Base-by-base conservation (phyloP, 2,113 vertebrate genomes). In the Deroptyus accipitrinus region DNA sequence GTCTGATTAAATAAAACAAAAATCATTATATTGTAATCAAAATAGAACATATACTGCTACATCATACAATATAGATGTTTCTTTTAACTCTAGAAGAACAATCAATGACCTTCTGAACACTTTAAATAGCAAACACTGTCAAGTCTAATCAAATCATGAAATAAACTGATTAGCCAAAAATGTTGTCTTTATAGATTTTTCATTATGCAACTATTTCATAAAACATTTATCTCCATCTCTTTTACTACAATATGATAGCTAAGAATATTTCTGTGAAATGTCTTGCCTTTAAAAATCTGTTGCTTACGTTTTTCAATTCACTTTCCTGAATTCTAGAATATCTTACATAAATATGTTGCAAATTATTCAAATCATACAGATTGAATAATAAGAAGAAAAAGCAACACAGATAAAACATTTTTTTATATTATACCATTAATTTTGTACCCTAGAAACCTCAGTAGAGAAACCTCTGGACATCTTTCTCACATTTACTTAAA, bases 1-100 rank as follows among this genome's bases (percentile, higher is more conserved):
- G 99, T 98, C 99, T 99, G 97, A 86, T 96, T 94, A 97, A 96
- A 98, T 31, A 96, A 37, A 93, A 86, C 24, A 39, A 90, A 82
- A 63, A 46, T 19, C 24, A 39, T 94, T 94, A 95, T 28, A 76
- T 76, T 96, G 41, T 90, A 74, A 55, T 59, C 63, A 59, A 85
- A 92, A 82, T n/a, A 48, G 30, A 46, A 59, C 25, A 51, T 73
- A 46, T 41, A 27, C 3, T 48, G 39, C 17, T 42, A 5, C 9
- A 51, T 37, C 35, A 83, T 22, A 33, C 5, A 13, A 27, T 1
- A 5, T 23, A 78, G 52, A 51, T 8, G 28, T 16, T 85, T 69
- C 35, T 84, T 88, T 85, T 63, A 90, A 19, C 10, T 69, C 30
- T 27, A 31, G 14, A 16, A 80, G 70, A 69, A 42, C 13, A 83